phyloP scores from a whole-genome alignment of 2,113 vertebrate species.

The Anolis sagrei region DNA sequence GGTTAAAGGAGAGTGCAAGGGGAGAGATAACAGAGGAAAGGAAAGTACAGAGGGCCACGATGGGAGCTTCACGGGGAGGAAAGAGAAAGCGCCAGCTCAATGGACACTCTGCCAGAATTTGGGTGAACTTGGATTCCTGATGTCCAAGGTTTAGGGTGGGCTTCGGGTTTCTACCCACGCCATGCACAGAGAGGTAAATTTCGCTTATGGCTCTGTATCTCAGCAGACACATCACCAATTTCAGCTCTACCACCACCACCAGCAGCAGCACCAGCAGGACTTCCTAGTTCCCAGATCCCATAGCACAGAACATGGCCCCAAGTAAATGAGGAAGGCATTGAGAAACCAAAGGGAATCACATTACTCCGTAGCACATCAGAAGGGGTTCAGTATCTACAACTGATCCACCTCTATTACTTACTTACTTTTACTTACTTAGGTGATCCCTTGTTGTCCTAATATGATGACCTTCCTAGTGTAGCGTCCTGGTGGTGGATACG shows the following conservation, averaged over 20 bases:
- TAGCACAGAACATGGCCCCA: neutral
- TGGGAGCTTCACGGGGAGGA: neutral
- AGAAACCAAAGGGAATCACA: neutral
- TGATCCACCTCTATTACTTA: too few species aligned
- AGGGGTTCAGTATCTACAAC: too few species aligned
- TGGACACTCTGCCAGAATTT: neutral
- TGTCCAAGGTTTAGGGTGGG: neutral
- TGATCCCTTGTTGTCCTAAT: too few species aligned
- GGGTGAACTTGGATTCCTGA: neutral
- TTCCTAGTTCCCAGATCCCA: neutral
- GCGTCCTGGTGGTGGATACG: too few species aligned
- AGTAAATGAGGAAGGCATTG: neutral
- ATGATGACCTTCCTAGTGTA: too few species aligned
- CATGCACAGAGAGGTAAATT: conserved; percentile 31
- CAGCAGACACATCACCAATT: neutral
- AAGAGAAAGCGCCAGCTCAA: neutral
- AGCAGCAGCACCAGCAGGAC: too few species aligned
- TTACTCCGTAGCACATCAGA: neutral
- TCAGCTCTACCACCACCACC: neutral
- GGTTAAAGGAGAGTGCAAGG: neutral
- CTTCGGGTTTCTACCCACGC: neutral
- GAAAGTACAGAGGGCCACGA: neutral
- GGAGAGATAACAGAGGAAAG: neutral
- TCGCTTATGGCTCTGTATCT: neutral
- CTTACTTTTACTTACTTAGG: too few species aligned